Evolutionary conservation across 2,113 vertebrate genomes (phyloP).

Genomic region (Albula glossodonta): DNA sequence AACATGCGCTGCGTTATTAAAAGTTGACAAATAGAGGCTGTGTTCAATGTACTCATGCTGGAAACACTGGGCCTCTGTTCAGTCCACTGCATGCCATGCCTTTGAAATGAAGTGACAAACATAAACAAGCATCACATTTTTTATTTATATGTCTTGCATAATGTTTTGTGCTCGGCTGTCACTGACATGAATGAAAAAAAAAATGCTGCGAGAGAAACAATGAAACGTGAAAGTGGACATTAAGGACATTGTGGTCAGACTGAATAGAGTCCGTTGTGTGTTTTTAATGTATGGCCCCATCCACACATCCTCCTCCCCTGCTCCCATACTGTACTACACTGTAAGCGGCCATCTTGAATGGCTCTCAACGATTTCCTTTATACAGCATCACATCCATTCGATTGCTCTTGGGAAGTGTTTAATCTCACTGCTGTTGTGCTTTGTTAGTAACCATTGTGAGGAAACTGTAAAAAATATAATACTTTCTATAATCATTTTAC

Average conservation of each 20-base stretch:
- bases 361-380: background rate
- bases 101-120: background rate
- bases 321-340: background rate
- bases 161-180: background rate
- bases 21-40: background rate
- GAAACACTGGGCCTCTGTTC: background rate
- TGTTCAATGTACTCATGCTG: background rate
- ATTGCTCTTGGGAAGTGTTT: background rate
- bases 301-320: constrained; percentile 5
- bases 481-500: no score
- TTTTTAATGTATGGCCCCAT: background rate
- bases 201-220: background rate
- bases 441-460: background rate
- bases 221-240: background rate
- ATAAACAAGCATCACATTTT: background rate
- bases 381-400: background rate
- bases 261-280: constrained; percentile 1
- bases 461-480: background rate
- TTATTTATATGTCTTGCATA: background rate
- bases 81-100: background rate
- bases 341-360: background rate
- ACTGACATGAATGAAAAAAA: background rate
- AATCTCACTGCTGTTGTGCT: background rate
- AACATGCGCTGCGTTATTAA: background rate
- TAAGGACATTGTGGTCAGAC: background rate